A percentile compares a stretch with the other conserved stretches of the same genome.
Evolutionary conservation across 2,888 invertebrate species (phyloP).

Genomic region (Ganaspis brasiliensis): DNA sequence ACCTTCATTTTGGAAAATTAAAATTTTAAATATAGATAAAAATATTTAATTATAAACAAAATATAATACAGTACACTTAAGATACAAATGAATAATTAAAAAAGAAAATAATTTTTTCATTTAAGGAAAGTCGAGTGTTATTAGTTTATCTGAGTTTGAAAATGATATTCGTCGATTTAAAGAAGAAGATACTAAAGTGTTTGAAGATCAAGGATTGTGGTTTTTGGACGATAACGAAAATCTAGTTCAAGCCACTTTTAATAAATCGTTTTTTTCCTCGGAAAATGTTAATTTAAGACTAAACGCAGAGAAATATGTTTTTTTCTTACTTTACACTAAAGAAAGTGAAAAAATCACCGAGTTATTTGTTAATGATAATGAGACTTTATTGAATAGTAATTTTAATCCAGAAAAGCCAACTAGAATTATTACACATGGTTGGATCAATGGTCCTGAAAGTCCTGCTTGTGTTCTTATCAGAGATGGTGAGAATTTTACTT

Average conservation of each 20-base stretch:
- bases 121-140: neutral
- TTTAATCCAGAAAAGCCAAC: slow-evolving; percentile 67
- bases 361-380: slow-evolving; percentile 58
- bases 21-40: too few species aligned
- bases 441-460: slow-evolving; percentile 65
- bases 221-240: slow-evolving; percentile 61
- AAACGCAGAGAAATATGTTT: slow-evolving; percentile 53
- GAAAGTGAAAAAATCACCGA: slow-evolving; percentile 57
- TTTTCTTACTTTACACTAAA: slow-evolving; percentile 68
- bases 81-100: too few species aligned
- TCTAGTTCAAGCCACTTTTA: slow-evolving; percentile 52
- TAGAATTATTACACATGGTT: slow-evolving; percentile 72
- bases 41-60: too few species aligned
- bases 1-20: neutral
- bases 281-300: neutral
- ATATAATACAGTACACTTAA: neutral
- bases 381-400: slow-evolving; percentile 57
- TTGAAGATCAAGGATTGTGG: slow-evolving; percentile 55
- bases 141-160: neutral
- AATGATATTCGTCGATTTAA: neutral
- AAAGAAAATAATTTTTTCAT: neutral
- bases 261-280: neutral
- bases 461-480: slow-evolving; percentile 63
- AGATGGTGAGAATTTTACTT: slow-evolving; percentile 67
- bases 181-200: slow-evolving; percentile 49